Evolutionary conservation across 2,113 vertebrate genomes (phyloP).

Genomic region (Manacus vitellinus): DNA sequence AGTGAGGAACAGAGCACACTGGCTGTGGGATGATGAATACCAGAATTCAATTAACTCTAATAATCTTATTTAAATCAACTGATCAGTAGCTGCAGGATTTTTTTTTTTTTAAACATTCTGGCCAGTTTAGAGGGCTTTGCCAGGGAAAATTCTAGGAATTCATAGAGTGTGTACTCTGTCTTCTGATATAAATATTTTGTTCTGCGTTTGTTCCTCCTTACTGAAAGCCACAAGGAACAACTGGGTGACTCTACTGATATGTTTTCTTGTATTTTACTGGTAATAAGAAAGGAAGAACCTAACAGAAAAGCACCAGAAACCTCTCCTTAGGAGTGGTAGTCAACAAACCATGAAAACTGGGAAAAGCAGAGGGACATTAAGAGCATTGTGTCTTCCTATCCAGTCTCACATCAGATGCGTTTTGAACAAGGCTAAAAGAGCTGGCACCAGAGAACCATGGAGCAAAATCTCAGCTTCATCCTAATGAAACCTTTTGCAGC

Average conservation of each 20-base stretch:
- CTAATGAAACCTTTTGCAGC: neutral
- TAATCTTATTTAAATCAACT: neutral
- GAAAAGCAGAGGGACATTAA: neutral
- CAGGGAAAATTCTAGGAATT: neutral
- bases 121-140: neutral
- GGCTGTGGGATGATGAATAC: neutral
- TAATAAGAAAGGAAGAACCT: neutral
- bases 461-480: neutral
- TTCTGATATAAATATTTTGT: neutral
- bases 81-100: neutral
- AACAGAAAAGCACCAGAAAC: neutral
- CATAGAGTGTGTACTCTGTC: neutral
- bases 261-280: neutral
- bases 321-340: neutral
- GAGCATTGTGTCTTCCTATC: neutral
- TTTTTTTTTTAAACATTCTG: neutral
- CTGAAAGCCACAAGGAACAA: neutral
- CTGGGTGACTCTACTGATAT: rapidly evolving
- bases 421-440: neutral
- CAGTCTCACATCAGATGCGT: neutral
- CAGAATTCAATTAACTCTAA: neutral
- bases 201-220: neutral
- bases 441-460: neutral
- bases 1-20: neutral
- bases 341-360: neutral